These are phyloP conservation scores for Pogonocherus hispidulus DNA, from an alignment of 2,888 invertebrate species.

Conservation along the genomic window DNA sequence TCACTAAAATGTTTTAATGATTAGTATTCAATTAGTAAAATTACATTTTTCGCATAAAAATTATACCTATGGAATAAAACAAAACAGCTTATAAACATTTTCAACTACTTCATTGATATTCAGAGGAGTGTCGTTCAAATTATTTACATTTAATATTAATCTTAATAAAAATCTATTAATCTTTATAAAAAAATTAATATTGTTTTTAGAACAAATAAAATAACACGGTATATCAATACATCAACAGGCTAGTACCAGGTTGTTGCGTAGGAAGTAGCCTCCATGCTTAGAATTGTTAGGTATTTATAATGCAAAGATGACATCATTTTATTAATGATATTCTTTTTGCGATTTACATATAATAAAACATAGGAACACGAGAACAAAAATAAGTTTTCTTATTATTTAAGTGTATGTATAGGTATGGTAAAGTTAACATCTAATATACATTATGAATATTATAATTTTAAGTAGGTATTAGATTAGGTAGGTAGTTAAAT, in stretches of 20 bases:
- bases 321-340: slow-evolving; percentile 32
- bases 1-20: no score
- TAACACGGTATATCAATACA: slow-evolving; percentile 27
- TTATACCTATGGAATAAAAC: no score
- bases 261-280: slow-evolving; percentile 21
- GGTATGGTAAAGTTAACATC: no score
- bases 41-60: no score
- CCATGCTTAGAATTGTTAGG: slow-evolving; percentile 15
- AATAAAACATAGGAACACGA: slow-evolving; percentile 20
- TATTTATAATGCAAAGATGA: slow-evolving; percentile 30
- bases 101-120: slow-evolving; percentile 1
- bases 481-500: no score
- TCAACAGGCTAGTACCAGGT: slow-evolving; percentile 19
- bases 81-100: slow-evolving; percentile 6
- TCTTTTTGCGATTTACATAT: slow-evolving; percentile 18
- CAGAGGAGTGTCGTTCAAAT: slow-evolving; percentile 18
- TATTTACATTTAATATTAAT: not conserved
- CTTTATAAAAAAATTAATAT: slow-evolving; percentile 18
- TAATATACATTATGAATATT: no score
- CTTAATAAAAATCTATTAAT: not conserved
- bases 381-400: no score
- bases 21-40: no score
- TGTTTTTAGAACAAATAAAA: slow-evolving; percentile 22
- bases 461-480: no score
- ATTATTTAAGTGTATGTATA: no score